Evolutionary conservation across 2,888 invertebrate genomes (phyloP), one percentile per base, ranked within the genome.

Genomic region (Rhimphoctona megacephalus): DNA sequence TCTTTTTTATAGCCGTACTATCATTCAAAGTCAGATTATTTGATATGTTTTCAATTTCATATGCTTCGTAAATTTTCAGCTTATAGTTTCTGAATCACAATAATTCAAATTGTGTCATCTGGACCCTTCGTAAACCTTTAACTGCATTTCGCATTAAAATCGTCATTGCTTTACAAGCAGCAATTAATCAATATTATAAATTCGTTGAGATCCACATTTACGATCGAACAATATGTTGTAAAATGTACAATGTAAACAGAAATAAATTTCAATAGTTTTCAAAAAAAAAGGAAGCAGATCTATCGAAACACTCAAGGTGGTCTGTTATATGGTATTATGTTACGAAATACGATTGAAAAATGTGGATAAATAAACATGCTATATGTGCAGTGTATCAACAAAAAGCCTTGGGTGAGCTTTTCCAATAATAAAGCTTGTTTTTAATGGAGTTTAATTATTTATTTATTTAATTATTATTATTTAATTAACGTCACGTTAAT

Each of bases 401-500:
- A 70, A 49, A 30, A 30, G 30, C 70, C 49, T 70, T n/a, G 7
- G 30, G 17, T 30, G 30, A 8, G 30, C 70, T 52, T 70, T 49
- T 49, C 43, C 46, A 14, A 11, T 30, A 17, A 49, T 70, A 70
- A 70, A 25, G 2, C 36, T 66, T 39, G 17, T 19, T 19, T 17
- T 49, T 36, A 67, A 67, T 8, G 19, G 33, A 43, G 43, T n/a
- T n/a, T n/a, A n/a, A n/a, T n/a, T n/a, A n/a, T n/a, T n/a, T n/a
- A n/a, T n/a, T n/a, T n/a, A n/a, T n/a, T n/a, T n/a, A n/a, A n/a
- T n/a, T n/a, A n/a, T n/a, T n/a, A n/a, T n/a, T n/a, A n/a, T n/a
- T n/a, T n/a, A n/a, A n/a, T n/a, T n/a, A n/a, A n/a, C 67, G 22
- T 39, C 22, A 43, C 22, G 67, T 67, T 67, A 39, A 67, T 67